Evolutionary conservation across 2,888 invertebrate genomes (phyloP), one percentile per base, ranked within the genome.

Genomic region (Xanthia togata): DNA sequence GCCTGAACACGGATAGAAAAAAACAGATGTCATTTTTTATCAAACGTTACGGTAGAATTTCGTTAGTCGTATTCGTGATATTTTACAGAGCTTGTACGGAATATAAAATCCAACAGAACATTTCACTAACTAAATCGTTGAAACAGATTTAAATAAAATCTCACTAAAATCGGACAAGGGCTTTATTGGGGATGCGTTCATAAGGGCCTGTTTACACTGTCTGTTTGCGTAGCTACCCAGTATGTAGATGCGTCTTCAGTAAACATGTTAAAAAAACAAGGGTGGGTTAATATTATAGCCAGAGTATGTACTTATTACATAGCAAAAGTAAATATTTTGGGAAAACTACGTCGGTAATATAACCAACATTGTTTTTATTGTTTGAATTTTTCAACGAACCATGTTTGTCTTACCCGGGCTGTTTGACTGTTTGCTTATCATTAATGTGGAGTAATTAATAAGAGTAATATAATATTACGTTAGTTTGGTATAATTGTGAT

Each of bases 211-310:
- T 96, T 96, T 96, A 94, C 95, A 94, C 91, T 92, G 89, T 70
- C 85, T 96, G 95, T 96, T 96, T 95, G 93, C 92, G 90, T 93
- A 96, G 95, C 95, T 94, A 86, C 92, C 93, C 92, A 93, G 92
- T 94, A 94, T 95, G 95, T 95, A 94, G 95, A 96, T 96, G 96
- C 96, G 95, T 94, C 96, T 96, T 95, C 90, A 90, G 94, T 93
- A 96, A 96, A 96, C 95, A 96, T 83, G 92, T 93, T 96, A 94
- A 96, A 96, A 96, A 96, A 96, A 96, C 96, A 96, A 94, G 96
- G 96, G 96, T 90, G 87, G 88, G 88, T 92, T 78, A 91, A 92
- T 92, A 93, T 93, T 91, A 93, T 86, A 84, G 80, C 81, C 70
- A 72, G 81, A 80, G 77, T 78, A 85, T 79, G 76, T 86, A 88